phyloP scores from a whole-genome alignment of 2,797 vertebrate species.

The Peromyscus melanophrys region DNA sequence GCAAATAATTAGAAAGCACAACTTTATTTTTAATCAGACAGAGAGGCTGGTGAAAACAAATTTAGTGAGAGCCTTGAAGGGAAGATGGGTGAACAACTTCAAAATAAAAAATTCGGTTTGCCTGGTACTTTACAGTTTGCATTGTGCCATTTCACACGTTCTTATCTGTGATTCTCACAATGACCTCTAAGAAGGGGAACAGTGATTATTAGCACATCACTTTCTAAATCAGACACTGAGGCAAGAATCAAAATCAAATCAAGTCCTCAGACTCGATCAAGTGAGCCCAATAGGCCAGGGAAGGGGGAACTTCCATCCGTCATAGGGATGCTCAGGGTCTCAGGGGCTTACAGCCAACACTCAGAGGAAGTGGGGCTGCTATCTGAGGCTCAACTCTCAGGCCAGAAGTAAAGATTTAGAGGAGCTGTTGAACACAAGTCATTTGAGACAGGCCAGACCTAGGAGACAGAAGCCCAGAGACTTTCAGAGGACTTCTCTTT shows the following conservation, averaged over 20 bases:
- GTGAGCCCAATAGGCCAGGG: background rate
- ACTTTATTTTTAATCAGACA: conserved; percentile 26
- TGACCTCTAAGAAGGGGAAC: background rate
- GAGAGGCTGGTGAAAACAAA: background rate
- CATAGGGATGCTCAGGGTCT: background rate
- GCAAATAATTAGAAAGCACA: conserved; percentile 20
- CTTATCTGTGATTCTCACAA: conserved; percentile 15
- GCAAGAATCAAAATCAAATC: background rate
- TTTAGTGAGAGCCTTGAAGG: background rate
- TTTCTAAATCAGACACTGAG: conserved; percentile 11
- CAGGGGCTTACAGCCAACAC: background rate
- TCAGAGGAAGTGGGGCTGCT: background rate
- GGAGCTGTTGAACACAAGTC: background rate
- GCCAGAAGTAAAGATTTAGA: background rate
- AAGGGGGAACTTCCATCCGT: too few relatives aligned
- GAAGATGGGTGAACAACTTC: background rate
- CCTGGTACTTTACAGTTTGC: background rate
- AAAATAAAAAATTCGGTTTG: background rate
- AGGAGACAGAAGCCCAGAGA: background rate
- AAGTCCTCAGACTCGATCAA: background rate
- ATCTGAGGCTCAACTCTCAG: background rate
- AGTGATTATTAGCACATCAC: background rate
- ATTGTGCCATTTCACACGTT: background rate
- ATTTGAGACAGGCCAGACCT: background rate
- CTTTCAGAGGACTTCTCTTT: conserved; percentile 5